A percentile compares a stretch with the other conserved stretches of the same genome.
phyloP scores from a whole-genome alignment of 2,888 invertebrate species.

The Drosophila demipolita region DNA sequence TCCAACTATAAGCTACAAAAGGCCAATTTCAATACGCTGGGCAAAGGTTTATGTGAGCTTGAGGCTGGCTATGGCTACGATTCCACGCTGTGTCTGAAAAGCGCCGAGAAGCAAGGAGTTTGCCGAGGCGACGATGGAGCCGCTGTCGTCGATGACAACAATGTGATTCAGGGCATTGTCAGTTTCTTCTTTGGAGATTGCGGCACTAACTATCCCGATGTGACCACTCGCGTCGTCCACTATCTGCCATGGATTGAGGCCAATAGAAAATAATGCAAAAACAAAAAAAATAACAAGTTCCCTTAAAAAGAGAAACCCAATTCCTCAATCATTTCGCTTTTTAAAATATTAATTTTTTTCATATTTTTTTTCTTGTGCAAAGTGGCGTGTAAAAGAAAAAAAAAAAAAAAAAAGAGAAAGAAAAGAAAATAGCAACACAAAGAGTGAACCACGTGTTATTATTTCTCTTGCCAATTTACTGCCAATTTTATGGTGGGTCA shows the following conservation, averaged over 20 bases:
- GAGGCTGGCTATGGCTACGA: slow-evolving; percentile 76
- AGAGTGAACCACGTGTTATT: slow-evolving; percentile 12
- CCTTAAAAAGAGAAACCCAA: neutral
- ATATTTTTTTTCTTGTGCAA: slow-evolving; percentile 66
- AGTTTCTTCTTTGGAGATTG: slow-evolving; percentile 80
- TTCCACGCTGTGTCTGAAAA: slow-evolving; percentile 73
- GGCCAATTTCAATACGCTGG: slow-evolving; percentile 65
- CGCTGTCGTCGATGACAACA: slow-evolving; percentile 69
- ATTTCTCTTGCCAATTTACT: slow-evolving; percentile 21
- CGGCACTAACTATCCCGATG: slow-evolving; percentile 80
- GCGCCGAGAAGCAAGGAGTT: slow-evolving; percentile 71
- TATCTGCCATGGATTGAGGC: slow-evolving; percentile 76
- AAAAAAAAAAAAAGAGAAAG: neutral
- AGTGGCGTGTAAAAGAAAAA: slow-evolving; percentile 18
- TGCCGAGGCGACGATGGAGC: slow-evolving; percentile 83
- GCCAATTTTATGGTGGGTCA: slow-evolving; percentile 20
- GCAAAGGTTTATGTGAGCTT: slow-evolving; percentile 62
- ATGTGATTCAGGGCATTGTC: slow-evolving; percentile 70
- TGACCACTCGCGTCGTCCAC: slow-evolving; percentile 69
- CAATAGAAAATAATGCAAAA: slow-evolving; percentile 25
- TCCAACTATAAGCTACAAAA: slow-evolving; percentile 75
- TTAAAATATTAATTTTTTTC: slow-evolving; percentile 16
- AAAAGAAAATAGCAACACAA: neutral
- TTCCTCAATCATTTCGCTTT: neutral
- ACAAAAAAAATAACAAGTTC: neutral